Evolutionary conservation across 2,113 vertebrate species (phyloP), one percentile per base, ranked within the genome.

Genomic region (Ctenodactylus gundi): DNA sequence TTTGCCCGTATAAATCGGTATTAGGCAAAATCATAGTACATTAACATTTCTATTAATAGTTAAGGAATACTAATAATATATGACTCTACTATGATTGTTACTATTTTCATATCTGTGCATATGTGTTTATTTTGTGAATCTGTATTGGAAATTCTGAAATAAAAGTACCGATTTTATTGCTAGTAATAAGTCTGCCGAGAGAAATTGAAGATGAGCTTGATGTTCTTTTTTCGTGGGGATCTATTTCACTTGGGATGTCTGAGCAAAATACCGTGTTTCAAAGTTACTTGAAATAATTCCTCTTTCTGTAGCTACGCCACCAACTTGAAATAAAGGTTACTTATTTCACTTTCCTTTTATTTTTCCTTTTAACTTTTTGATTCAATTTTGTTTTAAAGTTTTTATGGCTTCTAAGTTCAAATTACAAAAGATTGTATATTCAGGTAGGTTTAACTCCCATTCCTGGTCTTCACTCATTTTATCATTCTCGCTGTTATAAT

Each of bases 211-310:
- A 67, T 91, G 18, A 73, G 25, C 78, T 90, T 78, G 70, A 72
- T 62, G 9, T 73, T 64, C 34, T 95, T 95, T 88, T 84, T 78
- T 53, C 91, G 88, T 91, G 87, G 39, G 57, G 11, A 75, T 88
- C n/a, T 31, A 88, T 39, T 20, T 15, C 31, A 77, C 6, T 70
- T 67, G 60, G 21, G 1, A 77, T 36, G 53, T 31, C 62, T 64
- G 67, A n/a, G 70, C 34, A 90, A 73, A 89, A 89, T 68, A 76
- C 39, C 55, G 51, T 73, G 15, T 90, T 90, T 77, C 46, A 87
- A 65, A 94, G 41, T 75, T 85, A 81, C 31, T 92, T 85, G 46
- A 93, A 86, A 65, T 90, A 90, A 92, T 77, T 83, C 55, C 10
- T 78, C 55, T 85, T 64, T 67, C 58, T 49, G 20, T 31, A 29